phyloP scores from a whole-genome alignment of 2,888 invertebrate genomes.

The Sarcophaga carnaria region DNA sequence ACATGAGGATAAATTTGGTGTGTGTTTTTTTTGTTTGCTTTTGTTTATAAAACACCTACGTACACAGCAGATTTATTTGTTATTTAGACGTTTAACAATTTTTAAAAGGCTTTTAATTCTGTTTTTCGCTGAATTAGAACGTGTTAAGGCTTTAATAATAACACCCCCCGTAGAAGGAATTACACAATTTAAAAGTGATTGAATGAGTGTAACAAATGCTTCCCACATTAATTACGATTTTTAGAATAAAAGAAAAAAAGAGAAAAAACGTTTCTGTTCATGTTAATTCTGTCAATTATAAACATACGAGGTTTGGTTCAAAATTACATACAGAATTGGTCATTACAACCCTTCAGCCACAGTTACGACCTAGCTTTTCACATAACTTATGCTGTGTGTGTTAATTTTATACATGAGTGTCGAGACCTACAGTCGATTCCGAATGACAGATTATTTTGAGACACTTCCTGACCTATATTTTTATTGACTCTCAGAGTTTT shows the following conservation, averaged over 20 bases:
- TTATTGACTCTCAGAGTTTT: too few species aligned
- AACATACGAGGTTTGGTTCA: neutral
- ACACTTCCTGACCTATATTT: too few species aligned
- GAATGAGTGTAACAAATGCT: neutral
- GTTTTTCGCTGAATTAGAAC: slow-evolving; percentile 48
- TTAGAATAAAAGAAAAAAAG: neutral
- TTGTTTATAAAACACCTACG: slow-evolving; percentile 52
- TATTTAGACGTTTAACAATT: slow-evolving; percentile 62
- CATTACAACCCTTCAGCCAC: too few species aligned
- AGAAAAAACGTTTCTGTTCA: neutral
- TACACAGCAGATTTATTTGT: slow-evolving; percentile 18
- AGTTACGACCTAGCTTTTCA: too few species aligned
- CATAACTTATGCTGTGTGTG: too few species aligned
- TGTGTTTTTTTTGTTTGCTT: neutral
- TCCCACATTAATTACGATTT: slow-evolving; percentile 43
- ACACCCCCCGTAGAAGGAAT: too few species aligned
- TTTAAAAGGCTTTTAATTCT: slow-evolving; percentile 26
- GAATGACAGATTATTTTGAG: too few species aligned
- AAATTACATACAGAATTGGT: neutral
- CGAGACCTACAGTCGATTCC: too few species aligned
- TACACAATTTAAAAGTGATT: neutral
- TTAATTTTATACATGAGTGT: too few species aligned
- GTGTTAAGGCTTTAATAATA: slow-evolving; percentile 26
- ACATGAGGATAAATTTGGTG: neutral
- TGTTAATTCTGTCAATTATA: neutral